Percentiles rank a stretch among this genome's conserved stretches.
phyloP scores from a whole-genome alignment of 1,140 invertebrate genomes.

The Odontomachus brunneus region DNA sequence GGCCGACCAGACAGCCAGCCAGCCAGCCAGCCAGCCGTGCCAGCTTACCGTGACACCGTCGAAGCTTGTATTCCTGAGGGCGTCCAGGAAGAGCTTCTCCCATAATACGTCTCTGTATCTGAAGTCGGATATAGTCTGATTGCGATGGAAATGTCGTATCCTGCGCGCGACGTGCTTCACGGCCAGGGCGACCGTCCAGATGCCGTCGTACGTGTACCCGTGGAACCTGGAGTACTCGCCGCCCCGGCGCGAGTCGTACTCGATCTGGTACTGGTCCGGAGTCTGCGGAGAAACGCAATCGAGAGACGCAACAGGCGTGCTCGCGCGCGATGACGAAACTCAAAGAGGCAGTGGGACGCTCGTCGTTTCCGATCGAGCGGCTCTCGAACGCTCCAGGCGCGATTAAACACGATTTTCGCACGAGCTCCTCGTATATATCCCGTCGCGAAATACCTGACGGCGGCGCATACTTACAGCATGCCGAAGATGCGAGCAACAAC shows the following conservation, averaged over 20 bases:
- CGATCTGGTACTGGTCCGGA: slow-evolving; percentile 93
- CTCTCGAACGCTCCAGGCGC: slow-evolving; percentile 41
- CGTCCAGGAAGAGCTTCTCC: slow-evolving; percentile 94
- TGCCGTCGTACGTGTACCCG: slow-evolving; percentile 98
- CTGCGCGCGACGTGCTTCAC: slow-evolving; percentile 94
- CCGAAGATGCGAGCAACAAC: neutral
- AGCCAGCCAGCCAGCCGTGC: too few species aligned
- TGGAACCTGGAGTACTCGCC: slow-evolving; percentile 96
- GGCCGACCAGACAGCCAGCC: too few species aligned
- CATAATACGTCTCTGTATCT: slow-evolving; percentile 94
- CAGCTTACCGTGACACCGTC: slow-evolving; percentile 95
- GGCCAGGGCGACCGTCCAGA: slow-evolving; percentile 97
- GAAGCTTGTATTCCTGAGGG: slow-evolving; percentile 95
- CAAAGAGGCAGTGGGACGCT: slow-evolving; percentile 15
- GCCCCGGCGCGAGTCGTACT: slow-evolving; percentile 93
- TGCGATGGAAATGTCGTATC: slow-evolving; percentile 87
- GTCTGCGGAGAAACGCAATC: slow-evolving; percentile 87
- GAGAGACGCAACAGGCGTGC: slow-evolving; percentile 47
- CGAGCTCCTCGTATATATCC: neutral
- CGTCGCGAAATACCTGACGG: neutral
- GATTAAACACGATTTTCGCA: slow-evolving; percentile 58
- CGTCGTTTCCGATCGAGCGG: slow-evolving; percentile 27
- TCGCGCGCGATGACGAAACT: slow-evolving; percentile 10
- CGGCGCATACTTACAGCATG: too few species aligned
- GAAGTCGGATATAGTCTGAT: slow-evolving; percentile 92